phyloP scores from a whole-genome alignment of 2,797 vertebrate species.

The Oreochromis mossambicus region DNA sequence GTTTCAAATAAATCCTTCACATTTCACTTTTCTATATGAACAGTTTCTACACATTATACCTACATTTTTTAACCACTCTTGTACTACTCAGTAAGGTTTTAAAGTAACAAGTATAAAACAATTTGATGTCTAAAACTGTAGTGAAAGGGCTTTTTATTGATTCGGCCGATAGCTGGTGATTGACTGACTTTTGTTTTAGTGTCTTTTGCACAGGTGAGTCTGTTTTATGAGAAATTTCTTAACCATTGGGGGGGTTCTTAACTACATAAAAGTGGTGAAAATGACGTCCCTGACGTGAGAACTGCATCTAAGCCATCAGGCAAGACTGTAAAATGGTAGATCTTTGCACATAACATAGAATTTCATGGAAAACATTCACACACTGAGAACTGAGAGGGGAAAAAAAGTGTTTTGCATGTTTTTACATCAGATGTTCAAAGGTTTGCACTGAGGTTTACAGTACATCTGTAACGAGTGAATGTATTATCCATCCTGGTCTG shows the following conservation, averaged over 20 bases:
- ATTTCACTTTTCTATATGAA: not conserved
- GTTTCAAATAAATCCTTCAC: not conserved
- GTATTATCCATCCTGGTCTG: not conserved
- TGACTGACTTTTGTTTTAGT: not conserved
- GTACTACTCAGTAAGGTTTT: not conserved
- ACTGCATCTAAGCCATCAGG: not conserved
- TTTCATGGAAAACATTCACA: not conserved
- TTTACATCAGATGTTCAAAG: not conserved
- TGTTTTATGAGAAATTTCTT: not conserved
- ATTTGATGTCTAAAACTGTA: not conserved
- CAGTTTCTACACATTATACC: not conserved
- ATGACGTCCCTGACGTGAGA: rapidly evolving
- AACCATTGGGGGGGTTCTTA: not conserved
- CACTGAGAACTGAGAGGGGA: not conserved
- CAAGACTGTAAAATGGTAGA: not conserved
- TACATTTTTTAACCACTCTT: not conserved
- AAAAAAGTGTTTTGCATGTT: not conserved
- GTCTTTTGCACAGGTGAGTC: not conserved
- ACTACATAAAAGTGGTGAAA: not conserved
- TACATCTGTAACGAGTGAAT: not conserved
- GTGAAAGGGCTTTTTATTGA: not conserved
- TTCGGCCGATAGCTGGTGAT: not conserved
- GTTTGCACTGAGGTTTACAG: not conserved
- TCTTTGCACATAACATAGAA: not conserved
- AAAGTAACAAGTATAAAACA: not conserved